phyloP scores from a whole-genome alignment of 2,113 vertebrate genomes.

The Miniopterus natalensis region DNA sequence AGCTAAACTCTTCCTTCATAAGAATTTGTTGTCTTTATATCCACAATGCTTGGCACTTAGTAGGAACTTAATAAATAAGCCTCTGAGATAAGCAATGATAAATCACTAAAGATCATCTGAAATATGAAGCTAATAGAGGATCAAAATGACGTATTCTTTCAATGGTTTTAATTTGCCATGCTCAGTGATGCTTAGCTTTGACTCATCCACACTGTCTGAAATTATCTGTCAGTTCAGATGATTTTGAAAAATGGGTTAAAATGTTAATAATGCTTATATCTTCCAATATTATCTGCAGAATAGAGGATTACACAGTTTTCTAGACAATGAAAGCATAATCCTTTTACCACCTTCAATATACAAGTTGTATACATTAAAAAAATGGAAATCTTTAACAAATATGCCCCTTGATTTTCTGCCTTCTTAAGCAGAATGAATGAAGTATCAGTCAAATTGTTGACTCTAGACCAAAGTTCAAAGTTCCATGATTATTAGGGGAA shows the following conservation, averaged over 20 bases:
- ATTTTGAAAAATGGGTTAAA: conserved; percentile 22
- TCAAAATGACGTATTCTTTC: not conserved
- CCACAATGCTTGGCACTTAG: not conserved
- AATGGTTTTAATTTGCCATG: not conserved
- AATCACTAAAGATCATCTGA: not conserved
- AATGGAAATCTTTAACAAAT: not conserved
- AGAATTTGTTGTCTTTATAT: not conserved
- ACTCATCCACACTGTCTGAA: not conserved
- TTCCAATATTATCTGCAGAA: not conserved
- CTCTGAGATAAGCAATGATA: not conserved
- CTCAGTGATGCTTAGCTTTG: not conserved
- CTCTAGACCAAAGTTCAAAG: not conserved
- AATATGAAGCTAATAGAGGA: not conserved
- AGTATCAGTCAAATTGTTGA: not conserved
- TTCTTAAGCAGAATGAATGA: conserved; percentile 9
- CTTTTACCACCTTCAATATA: not conserved
- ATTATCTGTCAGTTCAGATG: not conserved
- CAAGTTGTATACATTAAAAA: not conserved
- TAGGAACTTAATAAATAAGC: not conserved
- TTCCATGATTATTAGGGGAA: not conserved
- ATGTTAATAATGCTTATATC: not conserved
- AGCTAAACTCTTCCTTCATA: conserved; percentile 16
- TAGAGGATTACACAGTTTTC: not conserved
- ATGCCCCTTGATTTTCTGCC: not conserved
- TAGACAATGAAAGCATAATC: not conserved